Evolutionary conservation across 2,797 vertebrate species (phyloP).

Genomic region (Craterocephalus amniculus): DNA sequence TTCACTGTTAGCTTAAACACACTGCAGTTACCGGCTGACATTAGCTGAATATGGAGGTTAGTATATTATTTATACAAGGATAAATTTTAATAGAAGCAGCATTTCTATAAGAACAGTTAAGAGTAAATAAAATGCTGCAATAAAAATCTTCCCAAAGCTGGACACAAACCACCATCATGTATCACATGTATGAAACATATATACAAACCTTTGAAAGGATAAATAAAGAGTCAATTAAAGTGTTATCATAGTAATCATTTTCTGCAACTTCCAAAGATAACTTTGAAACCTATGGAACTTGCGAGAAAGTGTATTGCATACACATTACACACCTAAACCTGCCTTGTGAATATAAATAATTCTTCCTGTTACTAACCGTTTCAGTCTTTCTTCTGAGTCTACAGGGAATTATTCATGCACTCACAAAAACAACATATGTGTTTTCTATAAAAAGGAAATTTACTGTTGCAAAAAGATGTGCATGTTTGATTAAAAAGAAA

Average conservation of each 20-base stretch:
- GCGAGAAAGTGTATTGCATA: too few species aligned
- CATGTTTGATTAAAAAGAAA: not conserved
- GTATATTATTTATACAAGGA: not conserved
- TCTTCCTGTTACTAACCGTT: slow-evolving; percentile 20
- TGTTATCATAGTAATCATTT: not conserved
- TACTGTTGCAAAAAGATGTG: not conserved
- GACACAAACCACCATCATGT: not conserved
- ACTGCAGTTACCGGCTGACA: not conserved
- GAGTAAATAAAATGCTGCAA: not conserved
- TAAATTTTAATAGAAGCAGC: too few species aligned
- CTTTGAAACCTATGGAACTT: too few species aligned
- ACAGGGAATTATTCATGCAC: not conserved
- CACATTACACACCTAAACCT: too few species aligned
- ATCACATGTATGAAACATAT: not conserved
- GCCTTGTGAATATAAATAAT: not conserved
- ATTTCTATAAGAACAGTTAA: not conserved
- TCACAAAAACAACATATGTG: not conserved
- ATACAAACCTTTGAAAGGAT: not conserved
- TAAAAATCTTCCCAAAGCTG: not conserved
- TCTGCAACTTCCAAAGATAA: not conserved
- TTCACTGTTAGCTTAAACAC: not conserved
- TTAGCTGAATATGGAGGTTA: not conserved
- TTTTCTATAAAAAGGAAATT: not conserved
- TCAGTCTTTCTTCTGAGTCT: slow-evolving; percentile 27
- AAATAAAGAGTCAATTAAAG: not conserved